phyloP scores from a whole-genome alignment of 2,113 vertebrate species.

The Hippocampus mohnikei region DNA sequence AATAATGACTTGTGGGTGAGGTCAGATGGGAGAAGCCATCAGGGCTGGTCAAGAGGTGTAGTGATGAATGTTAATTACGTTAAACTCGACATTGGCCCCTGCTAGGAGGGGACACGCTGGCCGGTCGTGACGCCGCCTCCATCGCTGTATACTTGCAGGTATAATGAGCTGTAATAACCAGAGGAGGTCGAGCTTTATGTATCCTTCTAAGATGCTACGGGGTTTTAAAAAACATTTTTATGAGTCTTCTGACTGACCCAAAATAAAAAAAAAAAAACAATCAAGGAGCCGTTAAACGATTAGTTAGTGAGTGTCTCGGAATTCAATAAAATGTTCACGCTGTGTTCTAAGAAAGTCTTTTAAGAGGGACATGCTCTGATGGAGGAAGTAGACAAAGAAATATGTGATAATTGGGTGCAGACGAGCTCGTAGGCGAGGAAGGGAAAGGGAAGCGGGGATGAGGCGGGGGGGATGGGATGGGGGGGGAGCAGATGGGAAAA shows the following conservation, averaged over 20 bases:
- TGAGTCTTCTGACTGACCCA: constrained; percentile 11
- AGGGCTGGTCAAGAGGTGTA: neutral
- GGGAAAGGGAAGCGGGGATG: neutral
- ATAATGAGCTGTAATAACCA: constrained; percentile 46
- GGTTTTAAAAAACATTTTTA: neutral
- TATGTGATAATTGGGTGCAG: constrained; percentile 63
- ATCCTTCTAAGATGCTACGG: neutral
- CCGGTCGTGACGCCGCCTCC: constrained; percentile 23
- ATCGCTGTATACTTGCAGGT: constrained; percentile 10
- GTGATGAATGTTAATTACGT: neutral
- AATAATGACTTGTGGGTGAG: neutral
- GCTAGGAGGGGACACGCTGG: neutral
- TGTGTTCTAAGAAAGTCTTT: constrained; percentile 11
- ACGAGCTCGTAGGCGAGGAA: constrained; percentile 27
- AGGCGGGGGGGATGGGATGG: too few relatives aligned
- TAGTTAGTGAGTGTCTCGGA: constrained; percentile 7
- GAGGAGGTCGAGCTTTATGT: constrained; percentile 18
- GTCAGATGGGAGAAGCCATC: neutral
- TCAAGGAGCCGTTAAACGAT: constrained; percentile 7
- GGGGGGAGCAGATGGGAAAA: neutral
- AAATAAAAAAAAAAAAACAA: constrained; percentile 1
- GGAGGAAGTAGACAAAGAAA: constrained; percentile 21
- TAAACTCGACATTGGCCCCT: neutral
- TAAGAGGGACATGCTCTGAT: constrained; percentile 16
- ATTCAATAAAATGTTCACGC: constrained; percentile 1